Evolutionary conservation across 2,113 vertebrate species (phyloP).

Genomic region (Channa argus): DNA sequence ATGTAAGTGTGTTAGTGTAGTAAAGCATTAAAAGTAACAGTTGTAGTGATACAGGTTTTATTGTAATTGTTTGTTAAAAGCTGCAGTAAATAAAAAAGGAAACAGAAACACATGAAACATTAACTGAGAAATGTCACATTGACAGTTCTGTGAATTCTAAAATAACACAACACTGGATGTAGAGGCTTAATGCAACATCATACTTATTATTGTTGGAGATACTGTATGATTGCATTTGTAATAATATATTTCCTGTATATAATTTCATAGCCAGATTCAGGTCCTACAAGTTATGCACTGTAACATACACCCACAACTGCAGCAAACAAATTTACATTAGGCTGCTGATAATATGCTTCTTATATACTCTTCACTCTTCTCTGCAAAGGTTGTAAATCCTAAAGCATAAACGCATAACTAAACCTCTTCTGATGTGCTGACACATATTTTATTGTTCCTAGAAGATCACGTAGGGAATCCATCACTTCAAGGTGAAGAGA

Average conservation of each 20-base stretch:
- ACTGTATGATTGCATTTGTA: too few species aligned
- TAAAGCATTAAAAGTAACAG: neutral
- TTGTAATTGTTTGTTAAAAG: too few species aligned
- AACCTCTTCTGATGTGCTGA: neutral
- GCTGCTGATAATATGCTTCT: too few species aligned
- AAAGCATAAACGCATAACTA: neutral
- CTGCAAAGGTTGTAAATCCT: neutral
- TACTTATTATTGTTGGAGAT: too few species aligned
- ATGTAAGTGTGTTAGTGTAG: conserved; percentile 26
- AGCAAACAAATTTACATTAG: neutral
- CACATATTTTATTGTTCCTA: neutral
- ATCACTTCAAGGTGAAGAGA: conserved; percentile 40
- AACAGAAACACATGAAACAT: neutral
- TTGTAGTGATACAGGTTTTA: too few species aligned
- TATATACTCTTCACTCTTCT: neutral
- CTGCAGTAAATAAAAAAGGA: neutral
- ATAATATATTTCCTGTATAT: too few species aligned
- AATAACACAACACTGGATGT: too few species aligned
- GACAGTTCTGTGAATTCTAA: too few species aligned
- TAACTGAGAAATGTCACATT: too few species aligned
- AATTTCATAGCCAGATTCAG: too few species aligned
- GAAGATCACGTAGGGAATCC: neutral
- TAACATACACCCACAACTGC: neutral
- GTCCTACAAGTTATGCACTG: too few species aligned
- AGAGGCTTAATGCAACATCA: too few species aligned